Evolutionary conservation across 2,888 invertebrate genomes (phyloP).

Genomic region (Melieria crassipennis): DNA sequence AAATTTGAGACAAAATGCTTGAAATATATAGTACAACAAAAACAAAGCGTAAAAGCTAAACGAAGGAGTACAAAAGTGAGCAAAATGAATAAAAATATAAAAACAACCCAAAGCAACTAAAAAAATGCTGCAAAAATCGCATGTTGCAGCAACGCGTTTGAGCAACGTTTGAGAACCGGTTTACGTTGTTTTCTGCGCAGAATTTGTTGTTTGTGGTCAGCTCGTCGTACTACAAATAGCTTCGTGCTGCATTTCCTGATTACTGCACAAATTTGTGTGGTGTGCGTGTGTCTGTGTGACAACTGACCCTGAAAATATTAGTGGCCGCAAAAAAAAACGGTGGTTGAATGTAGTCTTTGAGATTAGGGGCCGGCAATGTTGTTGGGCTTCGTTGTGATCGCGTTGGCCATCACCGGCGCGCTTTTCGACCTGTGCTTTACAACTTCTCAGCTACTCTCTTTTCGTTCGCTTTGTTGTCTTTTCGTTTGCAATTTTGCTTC

Average conservation of each 20-base stretch:
- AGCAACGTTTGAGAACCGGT: constrained; percentile 15
- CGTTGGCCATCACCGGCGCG: too few relatives aligned
- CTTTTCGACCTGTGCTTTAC: too few relatives aligned
- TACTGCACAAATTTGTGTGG: neutral
- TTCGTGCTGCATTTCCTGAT: constrained; percentile 36
- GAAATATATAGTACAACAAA: constrained; percentile 24
- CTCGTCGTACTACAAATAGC: neutral
- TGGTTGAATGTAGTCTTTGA: too few relatives aligned
- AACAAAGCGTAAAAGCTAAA: constrained; percentile 29
- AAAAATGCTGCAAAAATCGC: neutral
- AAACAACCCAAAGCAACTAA: neutral
- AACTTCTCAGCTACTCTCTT: too few relatives aligned
- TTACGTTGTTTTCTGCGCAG: neutral
- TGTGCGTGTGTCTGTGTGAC: neutral
- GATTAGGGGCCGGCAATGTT: too few relatives aligned
- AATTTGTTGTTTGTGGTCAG: constrained; percentile 9
- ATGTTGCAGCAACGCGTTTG: neutral
- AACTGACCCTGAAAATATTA: too few relatives aligned
- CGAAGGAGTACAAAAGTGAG: too few relatives aligned
- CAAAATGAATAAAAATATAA: too few relatives aligned
- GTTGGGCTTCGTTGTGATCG: too few relatives aligned
- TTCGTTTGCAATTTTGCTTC: too few relatives aligned
- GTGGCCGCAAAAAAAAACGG: too few relatives aligned
- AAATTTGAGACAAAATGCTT: constrained; percentile 48
- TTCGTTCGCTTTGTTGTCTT: too few relatives aligned